Evolutionary conservation across 2,888 invertebrate species (phyloP).

Genomic region (Notodonta ziczac): DNA sequence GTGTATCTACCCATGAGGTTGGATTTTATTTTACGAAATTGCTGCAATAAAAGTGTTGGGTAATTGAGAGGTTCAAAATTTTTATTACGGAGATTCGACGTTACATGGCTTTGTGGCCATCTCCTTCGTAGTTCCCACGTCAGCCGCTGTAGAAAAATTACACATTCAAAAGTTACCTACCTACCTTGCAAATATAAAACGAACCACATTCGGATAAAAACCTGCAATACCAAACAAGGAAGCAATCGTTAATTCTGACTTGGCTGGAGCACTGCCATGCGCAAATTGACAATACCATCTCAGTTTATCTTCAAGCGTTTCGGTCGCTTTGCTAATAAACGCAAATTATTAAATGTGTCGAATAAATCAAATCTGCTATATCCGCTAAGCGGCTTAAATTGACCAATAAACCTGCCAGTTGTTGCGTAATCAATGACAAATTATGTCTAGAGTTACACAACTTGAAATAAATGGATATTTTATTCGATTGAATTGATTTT

Average conservation of each 20-base stretch:
- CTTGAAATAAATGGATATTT: background rate
- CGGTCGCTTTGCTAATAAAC: background rate
- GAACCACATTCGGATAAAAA: background rate
- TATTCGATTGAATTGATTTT: background rate
- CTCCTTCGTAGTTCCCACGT: too few relatives aligned
- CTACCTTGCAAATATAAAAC: background rate
- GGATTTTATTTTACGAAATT: slow-evolving; percentile 77
- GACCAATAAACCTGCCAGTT: background rate
- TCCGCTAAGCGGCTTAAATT: background rate
- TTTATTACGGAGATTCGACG: slow-evolving; percentile 54
- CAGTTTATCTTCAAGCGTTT: background rate
- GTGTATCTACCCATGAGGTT: slow-evolving; percentile 72
- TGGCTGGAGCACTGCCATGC: background rate
- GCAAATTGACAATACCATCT: background rate
- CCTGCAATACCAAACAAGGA: too few relatives aligned
- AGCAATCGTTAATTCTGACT: background rate
- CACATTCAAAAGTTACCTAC: too few relatives aligned
- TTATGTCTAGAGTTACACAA: background rate
- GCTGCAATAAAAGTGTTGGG: slow-evolving; percentile 75
- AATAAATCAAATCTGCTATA: slow-evolving; percentile 1
- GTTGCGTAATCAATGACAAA: slow-evolving; percentile 1
- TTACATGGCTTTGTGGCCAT: background rate
- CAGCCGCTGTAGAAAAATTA: too few relatives aligned
- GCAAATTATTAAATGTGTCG: background rate
- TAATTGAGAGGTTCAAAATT: slow-evolving; percentile 73